These are phyloP conservation scores for Solenopsis invicta DNA, from an alignment of 1,140 invertebrate species.

Conservation along the genomic window DNA sequence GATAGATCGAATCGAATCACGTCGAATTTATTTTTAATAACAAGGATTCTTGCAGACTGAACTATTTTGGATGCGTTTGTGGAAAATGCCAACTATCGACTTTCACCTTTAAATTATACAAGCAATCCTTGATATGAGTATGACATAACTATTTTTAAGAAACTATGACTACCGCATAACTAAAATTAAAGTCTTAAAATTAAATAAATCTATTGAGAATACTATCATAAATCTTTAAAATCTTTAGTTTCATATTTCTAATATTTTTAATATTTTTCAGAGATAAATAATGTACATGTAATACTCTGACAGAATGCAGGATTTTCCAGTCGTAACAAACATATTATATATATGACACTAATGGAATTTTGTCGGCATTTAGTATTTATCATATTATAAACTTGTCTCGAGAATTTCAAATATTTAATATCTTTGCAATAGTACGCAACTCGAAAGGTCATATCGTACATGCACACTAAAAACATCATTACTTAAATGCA, in stretches of 20 bases:
- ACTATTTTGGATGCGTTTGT: neutral
- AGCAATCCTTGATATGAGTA: neutral
- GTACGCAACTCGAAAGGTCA: constrained; percentile 30
- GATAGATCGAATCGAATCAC: neutral
- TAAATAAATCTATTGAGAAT: neutral
- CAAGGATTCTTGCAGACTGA: neutral
- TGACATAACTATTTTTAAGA: neutral
- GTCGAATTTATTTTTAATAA: constrained; percentile 24
- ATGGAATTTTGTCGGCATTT: neutral
- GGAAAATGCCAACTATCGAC: neutral
- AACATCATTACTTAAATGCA: neutral
- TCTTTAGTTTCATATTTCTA: neutral
- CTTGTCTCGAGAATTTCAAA: constrained; percentile 47
- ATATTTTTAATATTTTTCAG: neutral
- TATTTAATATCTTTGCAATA: constrained; percentile 48
- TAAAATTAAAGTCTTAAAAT: neutral
- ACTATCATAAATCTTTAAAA: neutral
- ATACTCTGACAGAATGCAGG: neutral
- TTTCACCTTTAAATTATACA: constrained; percentile 6
- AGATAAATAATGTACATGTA: neutral
- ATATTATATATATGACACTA: neutral
- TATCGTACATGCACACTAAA: constrained; percentile 13
- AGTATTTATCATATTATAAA: neutral
- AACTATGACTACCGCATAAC: neutral
- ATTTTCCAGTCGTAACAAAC: neutral